A percentile compares a stretch with the other conserved stretches of the same genome.
Conservation (phyloP, 2,888 invertebrate species). For the Seira musarum region DNA sequence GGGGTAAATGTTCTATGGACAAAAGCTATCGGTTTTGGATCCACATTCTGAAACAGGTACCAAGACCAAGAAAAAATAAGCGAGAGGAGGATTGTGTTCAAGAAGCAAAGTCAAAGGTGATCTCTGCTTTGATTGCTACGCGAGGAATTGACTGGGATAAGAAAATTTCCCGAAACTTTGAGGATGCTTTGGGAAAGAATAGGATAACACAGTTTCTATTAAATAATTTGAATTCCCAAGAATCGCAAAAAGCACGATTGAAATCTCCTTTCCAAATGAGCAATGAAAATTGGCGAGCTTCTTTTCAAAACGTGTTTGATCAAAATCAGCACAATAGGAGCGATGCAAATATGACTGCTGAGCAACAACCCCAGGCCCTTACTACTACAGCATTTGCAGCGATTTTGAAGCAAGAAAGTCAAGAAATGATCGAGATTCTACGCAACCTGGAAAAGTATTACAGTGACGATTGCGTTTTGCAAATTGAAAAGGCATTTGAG, state of each 20-base stretch:
- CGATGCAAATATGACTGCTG: no score
- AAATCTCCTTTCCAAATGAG: no score
- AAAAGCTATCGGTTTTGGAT: slow-evolving; percentile 33
- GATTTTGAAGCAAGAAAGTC: slow-evolving; percentile 23
- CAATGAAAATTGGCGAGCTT: no score
- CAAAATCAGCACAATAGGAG: no score
- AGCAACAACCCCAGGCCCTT: no score
- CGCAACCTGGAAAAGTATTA: slow-evolving; percentile 20
- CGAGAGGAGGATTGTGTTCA: background rate
- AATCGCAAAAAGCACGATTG: no score
- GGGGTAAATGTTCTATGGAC: slow-evolving; percentile 43
- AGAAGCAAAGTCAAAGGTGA: slow-evolving; percentile 26
- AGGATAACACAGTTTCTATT: background rate
- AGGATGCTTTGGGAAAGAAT: slow-evolving; percentile 8
- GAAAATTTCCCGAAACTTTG: slow-evolving; percentile 37
- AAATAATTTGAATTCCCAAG: background rate
- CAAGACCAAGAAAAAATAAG: background rate
- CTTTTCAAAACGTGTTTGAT: no score
- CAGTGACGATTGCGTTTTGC: slow-evolving; percentile 1
- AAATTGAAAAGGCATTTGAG: slow-evolving; percentile 24
- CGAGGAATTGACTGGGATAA: slow-evolving; percentile 49
- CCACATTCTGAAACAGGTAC: background rate
- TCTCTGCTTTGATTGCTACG: slow-evolving; percentile 21
- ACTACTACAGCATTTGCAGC: slow-evolving; percentile 27
- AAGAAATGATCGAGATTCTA: slow-evolving; percentile 23